These are phyloP conservation scores for Muscina levida DNA, from an alignment of 2,888 invertebrate species.

Conservation along the genomic window DNA sequence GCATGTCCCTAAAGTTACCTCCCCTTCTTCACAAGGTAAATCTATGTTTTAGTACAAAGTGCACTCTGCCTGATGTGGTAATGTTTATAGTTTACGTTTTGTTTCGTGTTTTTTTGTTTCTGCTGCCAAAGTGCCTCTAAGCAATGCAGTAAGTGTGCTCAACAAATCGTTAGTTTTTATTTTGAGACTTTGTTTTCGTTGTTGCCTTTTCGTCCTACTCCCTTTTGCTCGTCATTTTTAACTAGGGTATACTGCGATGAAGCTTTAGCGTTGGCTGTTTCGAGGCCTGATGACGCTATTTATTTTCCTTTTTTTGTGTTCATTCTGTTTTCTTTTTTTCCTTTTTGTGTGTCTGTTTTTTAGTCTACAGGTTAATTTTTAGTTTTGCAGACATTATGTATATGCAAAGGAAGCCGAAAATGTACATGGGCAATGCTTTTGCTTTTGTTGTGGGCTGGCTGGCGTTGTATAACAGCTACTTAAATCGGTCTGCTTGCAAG, in stretches of 20 bases:
- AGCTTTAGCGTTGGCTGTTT: no score
- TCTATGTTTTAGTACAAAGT: slow-evolving; percentile 31
- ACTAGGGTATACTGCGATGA: no score
- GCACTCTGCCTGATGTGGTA: slow-evolving; percentile 16
- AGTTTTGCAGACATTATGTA: not conserved
- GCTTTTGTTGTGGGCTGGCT: slow-evolving; percentile 15
- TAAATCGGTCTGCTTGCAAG: slow-evolving; percentile 11
- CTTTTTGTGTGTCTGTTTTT: slow-evolving; percentile 1
- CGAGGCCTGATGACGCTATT: slow-evolving; percentile 36
- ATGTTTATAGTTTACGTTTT: slow-evolving; percentile 7
- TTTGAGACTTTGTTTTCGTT: slow-evolving; percentile 30
- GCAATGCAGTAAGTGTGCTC: slow-evolving; percentile 60
- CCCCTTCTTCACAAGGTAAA: no score
- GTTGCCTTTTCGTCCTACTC: not conserved
- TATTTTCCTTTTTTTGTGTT: not conserved
- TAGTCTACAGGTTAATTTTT: slow-evolving; percentile 56
- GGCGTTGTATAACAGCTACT: slow-evolving; percentile 17
- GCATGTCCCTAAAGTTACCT: no score
- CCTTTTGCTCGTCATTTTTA: not conserved
- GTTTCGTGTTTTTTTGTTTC: slow-evolving; percentile 21
- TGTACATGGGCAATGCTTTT: not conserved
- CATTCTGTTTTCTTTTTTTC: not conserved
- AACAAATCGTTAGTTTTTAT: slow-evolving; percentile 43
- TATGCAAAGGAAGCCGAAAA: not conserved
- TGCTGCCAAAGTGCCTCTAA: slow-evolving; percentile 36